Conservation (phyloP, 1,140 invertebrate species). For the Drosophila gunungcola region DNA sequence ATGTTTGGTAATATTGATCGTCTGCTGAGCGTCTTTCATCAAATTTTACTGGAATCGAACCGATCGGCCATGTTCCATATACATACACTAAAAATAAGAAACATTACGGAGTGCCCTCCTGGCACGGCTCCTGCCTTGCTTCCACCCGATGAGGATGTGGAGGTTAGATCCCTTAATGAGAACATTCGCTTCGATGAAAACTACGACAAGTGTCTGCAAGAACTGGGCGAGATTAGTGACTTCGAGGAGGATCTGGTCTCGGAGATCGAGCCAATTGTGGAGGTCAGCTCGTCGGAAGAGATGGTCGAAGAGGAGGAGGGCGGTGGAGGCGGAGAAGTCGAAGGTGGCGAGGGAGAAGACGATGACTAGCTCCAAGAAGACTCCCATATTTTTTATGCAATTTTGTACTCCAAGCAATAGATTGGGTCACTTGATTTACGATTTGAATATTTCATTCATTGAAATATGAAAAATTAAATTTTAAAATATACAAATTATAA, state of each 20-base stretch:
- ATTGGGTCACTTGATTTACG: too few relatives aligned
- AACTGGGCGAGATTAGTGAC: constrained; percentile 74
- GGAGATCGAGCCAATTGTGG: constrained; percentile 68
- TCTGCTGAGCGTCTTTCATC: constrained; percentile 71
- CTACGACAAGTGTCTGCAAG: constrained; percentile 72
- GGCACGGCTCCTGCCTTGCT: constrained; percentile 61
- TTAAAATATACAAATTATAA: constrained; percentile 17
- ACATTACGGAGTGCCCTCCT: constrained; percentile 63
- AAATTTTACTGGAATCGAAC: constrained; percentile 74
- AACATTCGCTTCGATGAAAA: constrained; percentile 74
- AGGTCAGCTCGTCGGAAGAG: constrained; percentile 71
- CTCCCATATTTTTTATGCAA: background rate
- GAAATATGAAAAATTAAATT: background rate
- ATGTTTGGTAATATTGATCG: constrained; percentile 76
- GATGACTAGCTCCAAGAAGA: constrained; percentile 16
- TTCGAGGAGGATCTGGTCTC: constrained; percentile 75
- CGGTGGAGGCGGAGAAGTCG: constrained; percentile 45
- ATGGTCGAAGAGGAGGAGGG: constrained; percentile 77
- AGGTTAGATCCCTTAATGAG: constrained; percentile 72
- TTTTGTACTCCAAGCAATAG: background rate
- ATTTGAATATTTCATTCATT: background rate
- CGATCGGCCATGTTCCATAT: constrained; percentile 71
- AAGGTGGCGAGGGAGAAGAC: constrained; percentile 56
- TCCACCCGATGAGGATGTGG: constrained; percentile 57
- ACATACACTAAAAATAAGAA: constrained; percentile 61